Percentiles rank a stretch among this genome's conserved stretches.
Evolutionary conservation across 2,113 vertebrate species (phyloP).

Genomic region (Trematocara unimaculatum): DNA sequence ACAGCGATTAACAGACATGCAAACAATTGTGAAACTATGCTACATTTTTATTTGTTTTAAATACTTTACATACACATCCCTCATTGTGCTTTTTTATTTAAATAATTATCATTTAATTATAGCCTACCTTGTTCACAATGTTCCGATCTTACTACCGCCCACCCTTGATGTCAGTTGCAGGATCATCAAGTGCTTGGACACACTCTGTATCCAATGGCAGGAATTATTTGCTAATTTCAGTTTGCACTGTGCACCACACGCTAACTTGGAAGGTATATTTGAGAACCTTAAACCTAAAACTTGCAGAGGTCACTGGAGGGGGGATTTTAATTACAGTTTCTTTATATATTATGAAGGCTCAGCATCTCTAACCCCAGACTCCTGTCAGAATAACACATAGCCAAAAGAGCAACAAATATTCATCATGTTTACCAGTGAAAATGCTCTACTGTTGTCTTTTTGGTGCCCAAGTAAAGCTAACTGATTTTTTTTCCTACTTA

Average conservation of each 20-base stretch:
- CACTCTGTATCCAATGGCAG: neutral
- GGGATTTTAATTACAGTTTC: conserved; percentile 26
- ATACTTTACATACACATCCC: neutral
- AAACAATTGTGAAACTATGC: neutral
- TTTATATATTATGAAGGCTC: neutral
- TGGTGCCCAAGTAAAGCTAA: neutral
- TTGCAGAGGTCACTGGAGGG: neutral
- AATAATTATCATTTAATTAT: neutral
- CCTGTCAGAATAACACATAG: neutral
- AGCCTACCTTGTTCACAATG: neutral
- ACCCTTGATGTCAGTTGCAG: neutral
- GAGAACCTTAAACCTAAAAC: neutral
- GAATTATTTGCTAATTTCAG: conserved; percentile 1
- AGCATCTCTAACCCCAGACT: neutral
- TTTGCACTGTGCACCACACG: neutral
- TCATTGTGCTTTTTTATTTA: neutral
- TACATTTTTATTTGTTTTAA: neutral
- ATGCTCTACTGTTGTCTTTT: neutral
- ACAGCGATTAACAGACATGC: neutral
- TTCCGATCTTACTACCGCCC: neutral
- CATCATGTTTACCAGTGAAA: neutral
- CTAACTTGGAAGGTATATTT: conserved; percentile 3
- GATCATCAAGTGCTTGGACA: neutral
- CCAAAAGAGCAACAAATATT: neutral
- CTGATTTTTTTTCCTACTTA: neutral